These are phyloP conservation scores for Pocota personata DNA, from an alignment of 2,888 invertebrate genomes.

Conservation along the genomic window DNA sequence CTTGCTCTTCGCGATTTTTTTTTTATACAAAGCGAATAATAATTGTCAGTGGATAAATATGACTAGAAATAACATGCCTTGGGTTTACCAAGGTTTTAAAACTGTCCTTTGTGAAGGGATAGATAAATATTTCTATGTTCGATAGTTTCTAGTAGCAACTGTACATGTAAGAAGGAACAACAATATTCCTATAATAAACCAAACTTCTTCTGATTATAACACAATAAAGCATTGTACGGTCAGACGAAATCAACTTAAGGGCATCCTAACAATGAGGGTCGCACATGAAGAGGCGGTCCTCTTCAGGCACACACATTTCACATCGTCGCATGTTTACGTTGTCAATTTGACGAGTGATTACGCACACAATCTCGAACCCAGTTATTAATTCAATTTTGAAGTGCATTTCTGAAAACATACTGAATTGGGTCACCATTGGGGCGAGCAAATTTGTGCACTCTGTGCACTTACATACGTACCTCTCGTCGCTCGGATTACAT, in stretches of 20 bases:
- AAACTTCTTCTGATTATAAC: background rate
- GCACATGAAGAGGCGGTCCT: conserved; percentile 5
- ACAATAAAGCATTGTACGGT: conserved; percentile 11
- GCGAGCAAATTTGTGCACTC: conserved; percentile 47
- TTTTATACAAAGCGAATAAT: too few relatives aligned
- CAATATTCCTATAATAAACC: background rate
- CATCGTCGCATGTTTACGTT: background rate
- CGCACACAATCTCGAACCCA: background rate
- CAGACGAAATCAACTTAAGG: conserved; percentile 28
- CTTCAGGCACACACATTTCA: background rate
- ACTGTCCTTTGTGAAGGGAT: too few relatives aligned
- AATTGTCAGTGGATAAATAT: too few relatives aligned
- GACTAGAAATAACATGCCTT: too few relatives aligned
- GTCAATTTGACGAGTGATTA: conserved; percentile 16
- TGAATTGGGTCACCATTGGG: conserved; percentile 54
- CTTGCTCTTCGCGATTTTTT: too few relatives aligned
- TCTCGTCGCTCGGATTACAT: background rate
- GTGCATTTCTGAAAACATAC: conserved; percentile 24
- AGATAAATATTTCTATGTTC: too few relatives aligned
- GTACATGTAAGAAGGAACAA: too few relatives aligned
- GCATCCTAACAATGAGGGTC: background rate
- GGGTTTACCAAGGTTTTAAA: too few relatives aligned
- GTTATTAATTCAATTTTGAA: conserved; percentile 54
- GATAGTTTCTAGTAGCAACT: too few relatives aligned
- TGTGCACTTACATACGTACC: background rate